Evolutionary conservation across 2,797 vertebrate genomes (phyloP).

Genomic region (Pantherophis alleghaniensis): DNA sequence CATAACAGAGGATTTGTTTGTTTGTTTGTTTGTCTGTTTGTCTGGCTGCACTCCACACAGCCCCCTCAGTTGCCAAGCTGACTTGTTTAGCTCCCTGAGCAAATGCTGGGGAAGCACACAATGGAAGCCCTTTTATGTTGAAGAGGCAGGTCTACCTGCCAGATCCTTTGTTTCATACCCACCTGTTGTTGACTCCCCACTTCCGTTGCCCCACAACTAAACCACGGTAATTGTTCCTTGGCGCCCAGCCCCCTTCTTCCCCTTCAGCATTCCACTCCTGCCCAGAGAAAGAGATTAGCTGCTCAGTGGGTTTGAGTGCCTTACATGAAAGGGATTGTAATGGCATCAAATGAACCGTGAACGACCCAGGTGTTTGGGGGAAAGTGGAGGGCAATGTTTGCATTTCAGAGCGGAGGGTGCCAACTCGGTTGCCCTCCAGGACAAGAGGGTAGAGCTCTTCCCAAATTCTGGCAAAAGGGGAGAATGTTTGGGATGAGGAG

Average conservation of each 20-base stretch:
- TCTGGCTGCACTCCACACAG: too few relatives aligned
- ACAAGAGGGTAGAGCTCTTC: not conserved
- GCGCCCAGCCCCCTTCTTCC: slow-evolving; percentile 41
- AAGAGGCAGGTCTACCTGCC: not conserved
- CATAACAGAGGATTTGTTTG: not conserved
- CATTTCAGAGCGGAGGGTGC: not conserved
- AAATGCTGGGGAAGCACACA: not conserved
- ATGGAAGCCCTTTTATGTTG: not conserved
- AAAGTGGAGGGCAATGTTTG: not conserved
- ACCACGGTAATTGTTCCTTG: not conserved
- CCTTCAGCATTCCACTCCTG: slow-evolving; percentile 29
- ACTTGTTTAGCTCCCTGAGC: not conserved
- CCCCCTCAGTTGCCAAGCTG: not conserved
- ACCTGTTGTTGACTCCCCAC: slow-evolving; percentile 7
- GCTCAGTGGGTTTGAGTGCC: slow-evolving; percentile 38
- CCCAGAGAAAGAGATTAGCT: slow-evolving; percentile 27
- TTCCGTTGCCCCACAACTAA: slow-evolving; percentile 17
- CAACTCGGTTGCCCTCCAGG: fast-evolving
- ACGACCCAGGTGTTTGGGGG: slow-evolving; percentile 43
- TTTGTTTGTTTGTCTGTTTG: not conserved
- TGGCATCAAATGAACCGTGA: slow-evolving; percentile 33
- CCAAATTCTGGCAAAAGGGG: fast-evolving
- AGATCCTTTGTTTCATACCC: not conserved
- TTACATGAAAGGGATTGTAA: slow-evolving; percentile 57
- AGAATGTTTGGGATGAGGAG: not conserved